These are phyloP conservation scores for Squalus acanthias DNA, from an alignment of 2,797 vertebrate genomes.

Conservation along the genomic window DNA sequence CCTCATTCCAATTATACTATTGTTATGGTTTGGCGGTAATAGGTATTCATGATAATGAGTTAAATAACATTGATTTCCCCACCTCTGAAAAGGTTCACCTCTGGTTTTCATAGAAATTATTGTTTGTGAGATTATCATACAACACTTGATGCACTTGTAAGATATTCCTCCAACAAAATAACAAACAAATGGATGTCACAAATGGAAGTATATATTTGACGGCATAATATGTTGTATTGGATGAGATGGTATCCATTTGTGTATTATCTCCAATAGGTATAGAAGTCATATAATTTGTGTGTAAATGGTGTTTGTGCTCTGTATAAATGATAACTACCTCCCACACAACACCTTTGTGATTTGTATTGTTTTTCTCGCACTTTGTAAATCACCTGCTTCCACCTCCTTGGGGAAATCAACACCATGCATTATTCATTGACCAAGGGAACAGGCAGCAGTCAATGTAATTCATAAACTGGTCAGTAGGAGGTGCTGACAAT, in stretches of 20 bases:
- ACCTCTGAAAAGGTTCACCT: background rate
- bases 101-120: background rate
- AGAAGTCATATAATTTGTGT: background rate
- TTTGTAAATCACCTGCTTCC: background rate
- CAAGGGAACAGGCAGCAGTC: background rate
- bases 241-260: background rate
- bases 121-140: background rate
- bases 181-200: background rate
- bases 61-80: background rate
- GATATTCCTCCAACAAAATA: background rate
- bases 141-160: background rate
- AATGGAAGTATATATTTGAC: background rate
- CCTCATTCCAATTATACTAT: background rate
- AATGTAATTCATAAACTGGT: background rate
- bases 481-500: background rate
- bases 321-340: background rate
- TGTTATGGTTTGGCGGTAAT: background rate
- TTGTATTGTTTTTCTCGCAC: background rate
- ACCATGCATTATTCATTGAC: background rate
- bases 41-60: background rate
- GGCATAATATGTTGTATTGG: background rate
- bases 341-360: background rate
- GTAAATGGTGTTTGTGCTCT: background rate
- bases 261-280: background rate
- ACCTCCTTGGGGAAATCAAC: background rate